Base-by-base conservation (phyloP, 2,888 invertebrate genomes). In the Silvanus unidentatus region DNA sequence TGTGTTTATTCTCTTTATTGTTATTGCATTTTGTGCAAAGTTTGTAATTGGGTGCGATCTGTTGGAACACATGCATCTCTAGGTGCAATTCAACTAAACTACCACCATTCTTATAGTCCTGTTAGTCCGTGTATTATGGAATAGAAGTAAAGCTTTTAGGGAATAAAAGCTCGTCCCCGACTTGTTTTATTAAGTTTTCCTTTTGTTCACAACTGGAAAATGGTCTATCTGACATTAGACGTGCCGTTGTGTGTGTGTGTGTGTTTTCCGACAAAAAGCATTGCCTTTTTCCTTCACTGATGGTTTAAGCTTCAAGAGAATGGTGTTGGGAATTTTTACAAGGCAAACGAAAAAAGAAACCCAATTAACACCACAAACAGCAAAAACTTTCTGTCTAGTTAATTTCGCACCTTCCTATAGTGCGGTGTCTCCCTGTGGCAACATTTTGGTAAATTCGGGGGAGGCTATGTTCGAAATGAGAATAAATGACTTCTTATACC, bases 151-250 rank as follows among this genome's bases (percentile, higher is more conserved):
- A 47, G 49, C 51, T 48, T 50, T 45, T 45, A 40, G 40, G 36
- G 42, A 49, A 53, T 49, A 53, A 54, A 52, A 56, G 37, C 37
- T 13, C 37, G 32, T 32, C 49, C 52, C 48, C 45, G 50, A 50
- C 49, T 55, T 57, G 54, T 57, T 55, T 55, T 57, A 55, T 57
- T 54, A 54, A 57, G 53, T 55, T 57, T 54, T 50, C 45, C 53
- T 53, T 55, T 54, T 55, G 52, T 54, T 57, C 47, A 43, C 47
- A 47, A 43, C 48, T 49, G 46, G 32, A 54, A 54, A 56, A 54
- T 54, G 52, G 53, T 50, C 56, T 54, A 45, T 46, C 49, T 48
- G 6, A 11, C 35, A 12, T 8, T 12, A 35, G 6, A 35, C 37
- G 6, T 15, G n/a, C 16, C 13, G 3, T 15, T 32, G 32, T 32